Conservation (phyloP, 1,140 invertebrate genomes). For the Drosophila erecta region DNA sequence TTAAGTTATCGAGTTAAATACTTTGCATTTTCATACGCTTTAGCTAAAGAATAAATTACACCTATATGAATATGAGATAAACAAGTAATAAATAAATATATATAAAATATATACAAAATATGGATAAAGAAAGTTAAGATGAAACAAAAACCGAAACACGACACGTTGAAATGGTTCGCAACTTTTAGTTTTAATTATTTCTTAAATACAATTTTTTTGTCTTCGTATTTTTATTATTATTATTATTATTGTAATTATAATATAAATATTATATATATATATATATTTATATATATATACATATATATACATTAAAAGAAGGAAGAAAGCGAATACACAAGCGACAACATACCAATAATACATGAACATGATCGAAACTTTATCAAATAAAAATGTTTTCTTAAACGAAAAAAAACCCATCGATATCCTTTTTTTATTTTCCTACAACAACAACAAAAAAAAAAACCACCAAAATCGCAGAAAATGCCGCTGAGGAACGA, state of each 20-base stretch:
- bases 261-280: constrained; percentile 61
- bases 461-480: constrained; percentile 33
- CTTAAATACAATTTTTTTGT: constrained; percentile 52
- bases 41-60: constrained; percentile 73
- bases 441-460: constrained; percentile 2
- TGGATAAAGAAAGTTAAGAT: constrained; percentile 12
- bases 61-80: constrained; percentile 58
- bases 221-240: constrained; percentile 67
- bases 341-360: constrained; percentile 76
- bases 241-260: constrained; percentile 64
- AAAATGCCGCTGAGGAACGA: constrained; percentile 59
- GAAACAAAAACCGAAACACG: constrained; percentile 8
- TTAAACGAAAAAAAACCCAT: constrained; percentile 72
- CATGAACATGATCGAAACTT: constrained; percentile 77
- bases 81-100: constrained; percentile 44
- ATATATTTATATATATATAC: constrained; percentile 50
- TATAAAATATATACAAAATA: constrained; percentile 44
- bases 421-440: constrained; percentile 66
- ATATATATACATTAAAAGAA: constrained; percentile 39
- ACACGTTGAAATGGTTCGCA: constrained; percentile 23
- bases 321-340: constrained; percentile 25
- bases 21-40: constrained; percentile 82
- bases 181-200: constrained; percentile 66
- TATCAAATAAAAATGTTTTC: constrained; percentile 80
- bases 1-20: constrained; percentile 63